phyloP scores from a whole-genome alignment of 37 sponge, comb jelly and placozoan genomes.

The Eunapius fragilis region DNA sequence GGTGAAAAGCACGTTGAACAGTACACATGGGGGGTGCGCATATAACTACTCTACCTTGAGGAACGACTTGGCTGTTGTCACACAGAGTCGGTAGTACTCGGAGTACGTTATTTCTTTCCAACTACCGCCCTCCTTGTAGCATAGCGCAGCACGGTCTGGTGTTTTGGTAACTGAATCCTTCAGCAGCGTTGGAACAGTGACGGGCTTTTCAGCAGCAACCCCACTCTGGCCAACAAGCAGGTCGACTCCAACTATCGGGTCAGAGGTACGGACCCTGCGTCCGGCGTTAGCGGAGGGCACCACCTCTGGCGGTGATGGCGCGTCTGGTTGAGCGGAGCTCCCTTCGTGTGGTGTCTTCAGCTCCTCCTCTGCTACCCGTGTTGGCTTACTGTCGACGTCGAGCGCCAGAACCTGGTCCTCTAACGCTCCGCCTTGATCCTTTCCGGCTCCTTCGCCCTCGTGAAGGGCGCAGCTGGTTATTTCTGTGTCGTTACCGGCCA shows the following conservation, averaged over 20 bases:
- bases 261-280: not conserved
- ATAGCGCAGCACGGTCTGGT: slow-evolving; percentile 42
- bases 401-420: too few relatives aligned
- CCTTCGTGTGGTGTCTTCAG: not conserved
- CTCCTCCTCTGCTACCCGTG: not conserved
- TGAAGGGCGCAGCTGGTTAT: too few relatives aligned
- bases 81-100: slow-evolving; percentile 34
- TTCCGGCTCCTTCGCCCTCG: too few relatives aligned
- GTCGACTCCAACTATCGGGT: slow-evolving; percentile 48
- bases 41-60: slow-evolving; percentile 56
- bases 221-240: slow-evolving; percentile 33
- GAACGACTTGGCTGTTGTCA: slow-evolving; percentile 73
- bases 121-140: slow-evolving; percentile 37
- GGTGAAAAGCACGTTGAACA: not conserved
- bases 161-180: slow-evolving; percentile 21
- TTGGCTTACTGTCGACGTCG: too few relatives aligned
- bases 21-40: not conserved
- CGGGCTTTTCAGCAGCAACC: slow-evolving; percentile 24
- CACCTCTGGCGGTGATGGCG: not conserved
- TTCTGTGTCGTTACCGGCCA: too few relatives aligned
- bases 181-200: slow-evolving; percentile 47
- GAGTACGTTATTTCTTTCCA: slow-evolving; percentile 60
- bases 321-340: not conserved
- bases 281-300: not conserved
- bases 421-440: too few relatives aligned